A percentile compares a stretch with the other conserved stretches of the same genome.
These are phyloP conservation scores for Hyaena hyaena DNA, from an alignment of 2,113 vertebrate genomes.

Conservation along the genomic window DNA sequence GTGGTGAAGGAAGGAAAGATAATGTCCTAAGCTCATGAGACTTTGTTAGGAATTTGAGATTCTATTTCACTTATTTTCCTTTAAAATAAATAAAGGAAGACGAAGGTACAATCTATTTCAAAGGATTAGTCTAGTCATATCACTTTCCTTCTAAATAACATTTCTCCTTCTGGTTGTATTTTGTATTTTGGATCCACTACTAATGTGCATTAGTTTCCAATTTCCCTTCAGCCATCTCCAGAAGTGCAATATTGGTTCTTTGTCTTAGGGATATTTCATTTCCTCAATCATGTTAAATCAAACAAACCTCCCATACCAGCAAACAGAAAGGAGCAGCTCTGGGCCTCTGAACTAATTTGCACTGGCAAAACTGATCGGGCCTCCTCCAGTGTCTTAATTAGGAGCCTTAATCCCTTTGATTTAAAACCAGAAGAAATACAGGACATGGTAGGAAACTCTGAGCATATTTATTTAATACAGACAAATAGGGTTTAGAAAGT, in stretches of 20 bases:
- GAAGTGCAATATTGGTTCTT: slow-evolving; percentile 74
- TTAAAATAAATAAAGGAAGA: slow-evolving; percentile 27
- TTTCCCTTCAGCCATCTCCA: slow-evolving; percentile 67
- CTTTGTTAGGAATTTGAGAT: slow-evolving; percentile 47
- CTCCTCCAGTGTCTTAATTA: slow-evolving; percentile 81
- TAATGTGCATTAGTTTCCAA: slow-evolving; percentile 52
- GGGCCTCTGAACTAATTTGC: slow-evolving; percentile 81
- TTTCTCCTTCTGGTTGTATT: slow-evolving; percentile 61
- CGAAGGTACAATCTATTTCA: slow-evolving; percentile 17
- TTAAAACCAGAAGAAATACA: slow-evolving; percentile 76
- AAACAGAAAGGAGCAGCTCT: slow-evolving; percentile 75
- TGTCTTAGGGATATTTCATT: slow-evolving; percentile 82
- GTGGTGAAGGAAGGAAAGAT: not conserved
- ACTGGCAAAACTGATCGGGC: slow-evolving; percentile 76
- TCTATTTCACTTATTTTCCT: slow-evolving; percentile 36
- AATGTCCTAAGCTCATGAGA: not conserved
- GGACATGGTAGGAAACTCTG: slow-evolving; percentile 38
- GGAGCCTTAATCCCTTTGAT: slow-evolving; percentile 77
- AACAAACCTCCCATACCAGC: slow-evolving; percentile 73
- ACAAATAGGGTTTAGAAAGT: slow-evolving; percentile 73
- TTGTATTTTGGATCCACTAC: slow-evolving; percentile 57
- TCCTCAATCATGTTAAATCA: slow-evolving; percentile 82
- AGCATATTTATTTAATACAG: slow-evolving; percentile 79
- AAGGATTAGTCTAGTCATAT: slow-evolving; percentile 29
- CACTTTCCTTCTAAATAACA: slow-evolving; percentile 60